Percentiles rank a stretch among this genome's conserved stretches.
phyloP scores from a whole-genome alignment of 2,888 invertebrate species.

The Epirrhoe alternata region DNA sequence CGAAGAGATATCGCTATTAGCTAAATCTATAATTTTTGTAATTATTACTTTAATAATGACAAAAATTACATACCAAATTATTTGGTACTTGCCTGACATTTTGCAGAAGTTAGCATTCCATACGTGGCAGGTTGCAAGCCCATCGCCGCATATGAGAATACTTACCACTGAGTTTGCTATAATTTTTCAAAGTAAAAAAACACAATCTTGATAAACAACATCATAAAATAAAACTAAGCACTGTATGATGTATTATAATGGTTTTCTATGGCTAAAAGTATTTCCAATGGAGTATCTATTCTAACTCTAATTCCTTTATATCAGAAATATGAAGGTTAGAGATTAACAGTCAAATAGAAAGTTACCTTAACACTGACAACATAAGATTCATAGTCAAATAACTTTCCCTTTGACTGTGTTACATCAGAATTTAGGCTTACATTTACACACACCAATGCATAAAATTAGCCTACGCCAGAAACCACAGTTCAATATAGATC shows the following conservation, averaged over 20 bases:
- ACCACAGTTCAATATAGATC: conserved; percentile 42
- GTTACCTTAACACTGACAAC: conserved; percentile 8
- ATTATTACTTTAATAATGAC: too few species aligned
- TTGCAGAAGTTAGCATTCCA: too few species aligned
- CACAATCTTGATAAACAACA: too few species aligned
- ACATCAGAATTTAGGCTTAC: conserved; percentile 56
- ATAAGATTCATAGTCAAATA: conserved; percentile 17
- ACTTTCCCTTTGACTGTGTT: conserved; percentile 24
- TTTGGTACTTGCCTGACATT: too few species aligned
- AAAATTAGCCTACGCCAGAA: conserved; percentile 66
- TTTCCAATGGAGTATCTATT: neutral
- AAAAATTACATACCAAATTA: too few species aligned
- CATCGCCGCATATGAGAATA: too few species aligned
- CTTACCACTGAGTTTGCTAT: too few species aligned
- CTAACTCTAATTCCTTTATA: conserved; percentile 63
- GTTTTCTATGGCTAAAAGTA: conserved; percentile 2
- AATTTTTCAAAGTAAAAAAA: too few species aligned
- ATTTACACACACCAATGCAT: conserved; percentile 74
- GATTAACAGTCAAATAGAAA: conserved; percentile 45
- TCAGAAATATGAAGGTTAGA: conserved; percentile 76
- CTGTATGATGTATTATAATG: neutral
- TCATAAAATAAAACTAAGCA: neutral
- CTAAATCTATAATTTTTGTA: too few species aligned
- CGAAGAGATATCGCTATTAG: too few species aligned
- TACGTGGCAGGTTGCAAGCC: too few species aligned